A percentile compares a stretch with the other conserved stretches of the same genome.
phyloP scores from a whole-genome alignment of 2,113 vertebrate species.

The Clarias gariepinus region DNA sequence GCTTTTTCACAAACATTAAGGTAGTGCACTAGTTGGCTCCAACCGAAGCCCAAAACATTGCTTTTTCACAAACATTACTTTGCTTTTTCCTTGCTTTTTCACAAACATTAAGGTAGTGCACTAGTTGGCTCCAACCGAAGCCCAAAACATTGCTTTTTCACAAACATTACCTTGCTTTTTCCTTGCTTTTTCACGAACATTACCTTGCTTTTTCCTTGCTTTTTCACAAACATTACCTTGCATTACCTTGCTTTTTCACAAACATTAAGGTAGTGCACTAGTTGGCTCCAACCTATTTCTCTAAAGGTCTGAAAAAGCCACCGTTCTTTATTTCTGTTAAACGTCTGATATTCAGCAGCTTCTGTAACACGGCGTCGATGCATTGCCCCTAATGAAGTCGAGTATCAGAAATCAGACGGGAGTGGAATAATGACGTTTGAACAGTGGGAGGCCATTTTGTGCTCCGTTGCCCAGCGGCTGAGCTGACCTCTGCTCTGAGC shows the following conservation, averaged over 20 bases:
- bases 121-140: constrained; percentile 25
- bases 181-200: neutral
- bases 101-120: constrained; percentile 11
- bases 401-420: constrained; percentile 32
- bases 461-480: constrained; percentile 29
- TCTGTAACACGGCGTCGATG: constrained; percentile 1
- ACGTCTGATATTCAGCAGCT: constrained; percentile 2
- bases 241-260: neutral
- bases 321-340: neutral
- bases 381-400: constrained; percentile 24
- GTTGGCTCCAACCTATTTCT: constrained; percentile 22
- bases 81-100: neutral
- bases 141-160: too few relatives aligned
- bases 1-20: constrained; percentile 4
- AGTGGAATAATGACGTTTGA: constrained; percentile 35
- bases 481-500: constrained; percentile 49
- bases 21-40: constrained; percentile 23
- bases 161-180: too few relatives aligned
- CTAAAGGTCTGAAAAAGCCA: constrained; percentile 16
- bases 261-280: constrained; percentile 21
- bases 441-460: constrained; percentile 45
- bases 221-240: too few relatives aligned
- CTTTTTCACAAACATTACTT: too few relatives aligned
- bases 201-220: too few relatives aligned
- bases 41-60: too few relatives aligned